Percentiles rank a stretch among this genome's conserved stretches.
Conservation (phyloP, 2,113 vertebrate species). For the Pluvialis apricaria region DNA sequence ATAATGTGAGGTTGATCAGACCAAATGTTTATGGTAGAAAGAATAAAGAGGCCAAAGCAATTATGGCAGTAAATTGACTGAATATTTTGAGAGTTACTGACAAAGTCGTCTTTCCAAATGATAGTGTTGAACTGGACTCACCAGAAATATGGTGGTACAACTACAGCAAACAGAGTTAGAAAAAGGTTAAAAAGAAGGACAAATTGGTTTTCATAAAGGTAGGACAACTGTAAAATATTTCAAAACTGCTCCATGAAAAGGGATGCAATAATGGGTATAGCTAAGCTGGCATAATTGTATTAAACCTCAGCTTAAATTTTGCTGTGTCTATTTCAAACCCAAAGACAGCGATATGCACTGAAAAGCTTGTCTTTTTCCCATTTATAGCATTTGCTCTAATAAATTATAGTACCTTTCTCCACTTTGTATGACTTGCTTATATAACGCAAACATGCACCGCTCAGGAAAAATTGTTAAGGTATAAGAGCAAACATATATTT, state of each 20-base stretch:
- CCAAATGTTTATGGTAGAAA: background rate
- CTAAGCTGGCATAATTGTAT: background rate
- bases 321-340: background rate
- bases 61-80: background rate
- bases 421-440: background rate
- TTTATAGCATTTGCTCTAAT: background rate
- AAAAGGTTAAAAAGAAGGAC: background rate
- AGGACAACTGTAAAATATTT: background rate
- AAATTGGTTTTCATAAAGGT: background rate
- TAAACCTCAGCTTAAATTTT: background rate
- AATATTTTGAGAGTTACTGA: background rate
- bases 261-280: background rate
- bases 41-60: background rate
- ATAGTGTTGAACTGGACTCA: background rate
- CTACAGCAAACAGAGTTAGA: background rate
- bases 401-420: background rate
- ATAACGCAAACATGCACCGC: background rate
- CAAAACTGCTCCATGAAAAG: background rate
- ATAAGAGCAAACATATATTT: background rate
- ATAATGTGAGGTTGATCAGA: background rate
- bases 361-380: background rate
- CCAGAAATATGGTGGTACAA: background rate
- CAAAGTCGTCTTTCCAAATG: background rate
- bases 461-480: background rate
- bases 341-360: background rate